Percentiles rank a stretch among this genome's conserved stretches.
These are phyloP conservation scores for Achlya flavicornis DNA, from an alignment of 2,888 invertebrate species.

Conservation along the genomic window DNA sequence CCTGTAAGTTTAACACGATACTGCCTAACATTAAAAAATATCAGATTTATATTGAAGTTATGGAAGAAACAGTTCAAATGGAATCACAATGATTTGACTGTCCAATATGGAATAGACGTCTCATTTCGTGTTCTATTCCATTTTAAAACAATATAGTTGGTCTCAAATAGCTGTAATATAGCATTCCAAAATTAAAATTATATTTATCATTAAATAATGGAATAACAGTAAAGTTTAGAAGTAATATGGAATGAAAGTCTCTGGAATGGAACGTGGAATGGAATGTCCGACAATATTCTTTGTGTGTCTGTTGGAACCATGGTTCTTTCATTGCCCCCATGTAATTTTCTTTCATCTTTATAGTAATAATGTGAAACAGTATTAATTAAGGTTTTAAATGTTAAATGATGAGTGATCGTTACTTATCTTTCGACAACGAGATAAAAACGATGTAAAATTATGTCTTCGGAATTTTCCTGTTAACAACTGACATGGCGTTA, in stretches of 20 bases:
- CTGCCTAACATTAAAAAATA: slow-evolving; percentile 72
- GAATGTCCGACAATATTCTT: slow-evolving; percentile 18
- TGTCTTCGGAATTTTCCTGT: slow-evolving; percentile 13
- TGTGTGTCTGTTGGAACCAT: slow-evolving; percentile 28
- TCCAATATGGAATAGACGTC: background rate
- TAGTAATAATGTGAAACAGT: slow-evolving; percentile 57
- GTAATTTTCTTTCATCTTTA: slow-evolving; percentile 54
- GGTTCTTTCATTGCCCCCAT: slow-evolving; percentile 43
- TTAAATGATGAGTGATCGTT: slow-evolving; percentile 32
- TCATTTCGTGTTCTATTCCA: slow-evolving; percentile 43
- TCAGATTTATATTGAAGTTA: slow-evolving; percentile 61
- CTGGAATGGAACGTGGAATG: slow-evolving; percentile 33
- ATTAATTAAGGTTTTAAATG: slow-evolving; percentile 63
- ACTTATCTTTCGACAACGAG: slow-evolving; percentile 44
- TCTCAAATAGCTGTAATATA: slow-evolving; percentile 12
- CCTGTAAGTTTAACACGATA: slow-evolving; percentile 74
- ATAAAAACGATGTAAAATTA: slow-evolving; percentile 20
- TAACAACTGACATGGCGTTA: slow-evolving; percentile 24
- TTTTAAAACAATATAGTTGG: slow-evolving; percentile 42
- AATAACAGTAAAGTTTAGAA: slow-evolving; percentile 29
- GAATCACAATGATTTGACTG: slow-evolving; percentile 23
- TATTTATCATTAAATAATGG: slow-evolving; percentile 31
- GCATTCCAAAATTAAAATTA: slow-evolving; percentile 35
- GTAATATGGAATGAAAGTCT: slow-evolving; percentile 37
- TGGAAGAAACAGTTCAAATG: slow-evolving; percentile 34